phyloP scores from a whole-genome alignment of 2,888 invertebrate genomes.

The Pristionchus mayeri region DNA sequence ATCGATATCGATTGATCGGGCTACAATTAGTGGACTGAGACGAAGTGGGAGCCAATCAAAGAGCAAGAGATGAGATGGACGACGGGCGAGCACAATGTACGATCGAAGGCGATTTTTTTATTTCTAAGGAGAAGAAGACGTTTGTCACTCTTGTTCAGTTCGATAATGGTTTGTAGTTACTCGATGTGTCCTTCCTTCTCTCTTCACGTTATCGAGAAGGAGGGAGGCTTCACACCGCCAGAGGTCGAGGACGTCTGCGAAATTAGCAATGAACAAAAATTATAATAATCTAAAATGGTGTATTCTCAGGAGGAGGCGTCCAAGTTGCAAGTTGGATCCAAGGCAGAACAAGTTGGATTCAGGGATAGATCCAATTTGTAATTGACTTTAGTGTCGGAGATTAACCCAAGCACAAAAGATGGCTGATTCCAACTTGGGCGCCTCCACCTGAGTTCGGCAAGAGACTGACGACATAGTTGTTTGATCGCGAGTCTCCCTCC shows the following conservation, averaged over 20 bases:
- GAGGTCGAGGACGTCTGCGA: background rate
- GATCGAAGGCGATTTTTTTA: background rate
- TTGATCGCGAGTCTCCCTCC: background rate
- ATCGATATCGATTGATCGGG: constrained; percentile 11
- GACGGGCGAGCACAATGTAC: too few species aligned
- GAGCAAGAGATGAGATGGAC: background rate
- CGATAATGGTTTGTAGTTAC: background rate
- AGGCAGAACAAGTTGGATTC: too few species aligned
- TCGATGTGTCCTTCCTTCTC: background rate
- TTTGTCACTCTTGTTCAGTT: background rate
- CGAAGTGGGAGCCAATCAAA: too few species aligned
- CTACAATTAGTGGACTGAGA: background rate
- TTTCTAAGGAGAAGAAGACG: background rate
- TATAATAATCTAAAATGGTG: too few species aligned
- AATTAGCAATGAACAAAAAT: background rate
- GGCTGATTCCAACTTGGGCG: too few species aligned
- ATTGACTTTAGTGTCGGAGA: too few species aligned
- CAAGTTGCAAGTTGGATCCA: too few species aligned
- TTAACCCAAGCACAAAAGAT: too few species aligned
- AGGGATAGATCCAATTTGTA: too few species aligned
- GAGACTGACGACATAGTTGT: background rate
- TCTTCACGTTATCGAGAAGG: background rate
- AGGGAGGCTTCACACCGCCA: background rate
- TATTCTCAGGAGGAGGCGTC: too few species aligned
- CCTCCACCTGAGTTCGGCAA: too few species aligned